Conservation (phyloP, 2,797 vertebrate genomes). For the Heliangelus exortis region DNA sequence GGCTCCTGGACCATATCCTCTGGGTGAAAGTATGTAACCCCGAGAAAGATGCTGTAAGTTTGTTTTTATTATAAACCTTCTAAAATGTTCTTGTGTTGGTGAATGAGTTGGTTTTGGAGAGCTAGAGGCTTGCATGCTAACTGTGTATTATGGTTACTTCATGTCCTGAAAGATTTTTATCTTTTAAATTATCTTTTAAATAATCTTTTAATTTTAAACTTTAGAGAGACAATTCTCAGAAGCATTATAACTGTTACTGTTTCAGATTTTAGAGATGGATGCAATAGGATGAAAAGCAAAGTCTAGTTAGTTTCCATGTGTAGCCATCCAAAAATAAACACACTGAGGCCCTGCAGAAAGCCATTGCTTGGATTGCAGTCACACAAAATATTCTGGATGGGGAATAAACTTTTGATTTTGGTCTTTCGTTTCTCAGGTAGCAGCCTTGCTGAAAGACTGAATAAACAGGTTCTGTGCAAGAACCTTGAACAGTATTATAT, state of each 20-base stretch:
- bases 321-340: background rate
- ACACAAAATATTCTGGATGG: background rate
- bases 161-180: background rate
- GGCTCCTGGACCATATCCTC: constrained; percentile 98
- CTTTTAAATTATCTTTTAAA: background rate
- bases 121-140: background rate
- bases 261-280: background rate
- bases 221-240: background rate
- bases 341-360: background rate
- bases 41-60: constrained; percentile 95
- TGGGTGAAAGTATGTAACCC: constrained; percentile 99
- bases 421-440: background rate
- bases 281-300: background rate
- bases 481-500: background rate
- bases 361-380: background rate
- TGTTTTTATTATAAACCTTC: background rate
- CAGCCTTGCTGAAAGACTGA: background rate
- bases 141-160: background rate
- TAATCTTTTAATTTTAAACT: background rate
- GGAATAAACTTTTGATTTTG: background rate
- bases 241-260: background rate
- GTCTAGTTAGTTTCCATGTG: background rate
- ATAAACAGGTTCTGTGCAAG: background rate
- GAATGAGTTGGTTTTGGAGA: background rate
- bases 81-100: background rate